Percentiles rank a stretch among this genome's conserved stretches.
Conservation (phyloP, 2,888 invertebrate species). For the Drosophila greeni region DNA sequence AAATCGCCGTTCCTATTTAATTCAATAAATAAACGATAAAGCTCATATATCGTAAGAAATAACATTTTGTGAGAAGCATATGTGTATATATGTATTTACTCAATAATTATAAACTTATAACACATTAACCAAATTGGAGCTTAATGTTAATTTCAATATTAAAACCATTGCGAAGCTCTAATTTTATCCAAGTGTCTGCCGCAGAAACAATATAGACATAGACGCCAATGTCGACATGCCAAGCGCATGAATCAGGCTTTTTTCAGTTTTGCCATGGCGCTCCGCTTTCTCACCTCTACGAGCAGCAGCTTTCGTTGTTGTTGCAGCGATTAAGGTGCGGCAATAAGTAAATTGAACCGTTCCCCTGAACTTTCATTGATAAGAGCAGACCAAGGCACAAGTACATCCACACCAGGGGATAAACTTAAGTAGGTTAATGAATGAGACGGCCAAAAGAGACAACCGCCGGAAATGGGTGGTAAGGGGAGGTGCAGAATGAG, state of each 20-base stretch:
- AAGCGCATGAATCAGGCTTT: constrained; percentile 62
- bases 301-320: background rate
- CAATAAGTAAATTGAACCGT: constrained; percentile 46
- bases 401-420: constrained; percentile 18
- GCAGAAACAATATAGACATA: constrained; percentile 13
- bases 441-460: constrained; percentile 3
- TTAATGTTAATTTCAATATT: background rate
- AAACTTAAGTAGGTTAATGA: constrained; percentile 13
- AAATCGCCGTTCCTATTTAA: background rate
- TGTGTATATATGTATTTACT: background rate
- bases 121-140: background rate
- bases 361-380: constrained; percentile 50
- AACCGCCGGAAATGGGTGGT: background rate
- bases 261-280: constrained; percentile 29
- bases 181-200: constrained; percentile 14
- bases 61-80: background rate
- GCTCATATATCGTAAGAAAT: background rate
- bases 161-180: background rate
- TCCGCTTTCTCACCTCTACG: constrained; percentile 36
- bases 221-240: constrained; percentile 48
- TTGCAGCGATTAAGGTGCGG: constrained; percentile 51
- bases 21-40: no score
- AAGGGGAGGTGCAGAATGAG: background rate
- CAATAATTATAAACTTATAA: background rate
- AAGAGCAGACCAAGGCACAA: constrained; percentile 48